Base-by-base conservation (phyloP, 1,140 invertebrate species). In the Nixonia krombeini region DNA sequence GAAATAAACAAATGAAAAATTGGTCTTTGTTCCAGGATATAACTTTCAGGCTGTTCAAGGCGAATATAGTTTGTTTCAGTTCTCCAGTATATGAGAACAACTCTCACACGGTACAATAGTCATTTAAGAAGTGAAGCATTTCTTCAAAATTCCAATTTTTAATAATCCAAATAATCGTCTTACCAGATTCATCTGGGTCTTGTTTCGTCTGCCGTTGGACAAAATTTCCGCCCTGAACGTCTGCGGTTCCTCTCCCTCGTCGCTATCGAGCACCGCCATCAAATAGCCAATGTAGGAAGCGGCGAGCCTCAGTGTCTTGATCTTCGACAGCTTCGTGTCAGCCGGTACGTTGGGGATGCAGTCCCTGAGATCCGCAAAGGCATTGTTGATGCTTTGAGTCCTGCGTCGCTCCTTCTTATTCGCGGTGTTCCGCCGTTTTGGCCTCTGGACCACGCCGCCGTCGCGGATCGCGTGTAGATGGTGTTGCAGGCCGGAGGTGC, bases 301-400 rank as follows among this genome's bases (percentile, higher is more conserved):
- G 0, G 95, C 96, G 62, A 97, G 82, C 37, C 95, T 88, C 18
- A 98, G 86, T 0, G 96, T 96, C 83, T 98, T 97, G 62, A 98
- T 95, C 87, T 96, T 96, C 5, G 93, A 95, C 37, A 97, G 82
- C 84, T 98, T 98, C 0, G 96, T 98, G 78, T 98, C 96, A 0
- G 93, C 90, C 0, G 96, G 96, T 4, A 98, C 96, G 75, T 98
- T 97, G 0, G 97, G 97, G 71, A 99, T 98, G 79, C 95, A 94
- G 52, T 96, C 95, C 1, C 96, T 84, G 0, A 98, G 86, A 75
- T 95, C 92, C 0, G 94, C 91, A 76, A 98, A 99, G 0, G 96
- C 96, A 55, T 92, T 96, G 85, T 99, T 99, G 65, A 99, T 97
- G 65, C 93, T 96, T 81, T 95, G 93, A 0, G 96, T 99, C 49